Evolutionary conservation across 1,140 invertebrate species (phyloP), one percentile per base, ranked within the genome.

Genomic region (Hetaerina americana): DNA sequence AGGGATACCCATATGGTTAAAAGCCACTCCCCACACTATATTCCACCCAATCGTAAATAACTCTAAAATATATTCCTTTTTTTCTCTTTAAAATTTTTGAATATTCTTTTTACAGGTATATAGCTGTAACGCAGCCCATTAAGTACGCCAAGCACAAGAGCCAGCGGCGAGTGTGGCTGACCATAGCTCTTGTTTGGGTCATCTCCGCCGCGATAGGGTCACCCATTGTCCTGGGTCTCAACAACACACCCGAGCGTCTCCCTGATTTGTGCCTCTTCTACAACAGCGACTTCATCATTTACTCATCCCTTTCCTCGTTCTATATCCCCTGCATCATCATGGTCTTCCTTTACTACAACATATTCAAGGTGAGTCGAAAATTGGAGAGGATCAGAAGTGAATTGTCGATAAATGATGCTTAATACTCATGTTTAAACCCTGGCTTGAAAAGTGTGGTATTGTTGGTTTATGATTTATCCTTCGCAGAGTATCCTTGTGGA

Each of bases 81-180:
- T n/a, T n/a, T n/a, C n/a, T n/a, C n/a, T n/a, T n/a, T n/a, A n/a
- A n/a, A n/a, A n/a, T n/a, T n/a, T n/a, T n/a, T n/a, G n/a, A n/a
- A n/a, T n/a, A n/a, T 71, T 76, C 77, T 75, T 78, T 72, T 83
- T 83, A 57, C 86, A 97, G 97, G 85, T 99, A 97, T 83, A 98
- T 99, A 77, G 97, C 97, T 71, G 96, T 99, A 70, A 98, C 96
- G 26, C 92, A 96, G 81, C 97, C 97, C 76, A 97, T 99, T 80
- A 97, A 97, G 82, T 99, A 99, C 85, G 94, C 96, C 68, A 97
- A 97, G 79, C 96, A 98, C 85, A 97, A 97, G 85, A 98, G 96
- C 85, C 96, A 95, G 82, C 88, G 90, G 73, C 87, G 97, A 73
- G 95, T 98, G 49, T 94, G 93, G 87, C 81, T 97, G 78, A 99